Percentiles rank a stretch among this genome's conserved stretches.
Evolutionary conservation across 1,140 invertebrate genomes (phyloP).

Genomic region (Drosophila sp.): DNA sequence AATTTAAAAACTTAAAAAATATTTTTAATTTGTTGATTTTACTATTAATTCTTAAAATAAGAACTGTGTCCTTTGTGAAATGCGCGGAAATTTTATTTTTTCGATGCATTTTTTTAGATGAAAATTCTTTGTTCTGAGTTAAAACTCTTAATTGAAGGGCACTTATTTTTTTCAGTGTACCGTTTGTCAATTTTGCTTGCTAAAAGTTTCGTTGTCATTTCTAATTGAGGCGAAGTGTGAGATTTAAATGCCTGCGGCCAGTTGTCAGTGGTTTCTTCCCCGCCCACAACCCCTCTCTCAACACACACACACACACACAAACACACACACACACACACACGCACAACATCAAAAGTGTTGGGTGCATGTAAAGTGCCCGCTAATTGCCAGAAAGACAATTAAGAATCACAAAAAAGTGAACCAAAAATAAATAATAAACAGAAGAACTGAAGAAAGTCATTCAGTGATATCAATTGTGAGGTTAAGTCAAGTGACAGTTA

Average conservation of each 20-base stretch:
- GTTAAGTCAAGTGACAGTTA: conserved; percentile 5
- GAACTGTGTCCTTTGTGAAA: too few relatives aligned
- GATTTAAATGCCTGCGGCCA: conserved; percentile 76
- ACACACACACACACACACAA: not conserved
- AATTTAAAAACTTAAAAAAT: too few relatives aligned
- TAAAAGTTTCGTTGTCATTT: conserved; percentile 65
- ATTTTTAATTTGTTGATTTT: too few relatives aligned
- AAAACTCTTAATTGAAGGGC: too few relatives aligned
- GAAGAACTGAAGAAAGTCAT: not conserved
- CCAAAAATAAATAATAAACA: not conserved
- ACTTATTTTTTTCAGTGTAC: too few relatives aligned
- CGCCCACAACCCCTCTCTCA: conserved; percentile 1
- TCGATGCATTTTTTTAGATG: too few relatives aligned
- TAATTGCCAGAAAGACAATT: conserved; percentile 57
- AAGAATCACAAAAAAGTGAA: conserved; percentile 22
- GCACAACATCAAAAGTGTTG: conserved; percentile 29
- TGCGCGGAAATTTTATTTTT: too few relatives aligned
- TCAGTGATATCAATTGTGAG: conserved; percentile 6
- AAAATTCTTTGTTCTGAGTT: too few relatives aligned
- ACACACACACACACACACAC: conserved; percentile 1
- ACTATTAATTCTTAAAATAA: too few relatives aligned
- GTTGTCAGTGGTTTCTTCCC: conserved; percentile 52
- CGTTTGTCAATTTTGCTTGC: conserved; percentile 29
- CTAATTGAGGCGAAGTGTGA: conserved; percentile 76
- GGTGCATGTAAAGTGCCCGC: conserved; percentile 45